Conservation (phyloP, 1,140 invertebrate genomes). For the Theocolax elegans region DNA sequence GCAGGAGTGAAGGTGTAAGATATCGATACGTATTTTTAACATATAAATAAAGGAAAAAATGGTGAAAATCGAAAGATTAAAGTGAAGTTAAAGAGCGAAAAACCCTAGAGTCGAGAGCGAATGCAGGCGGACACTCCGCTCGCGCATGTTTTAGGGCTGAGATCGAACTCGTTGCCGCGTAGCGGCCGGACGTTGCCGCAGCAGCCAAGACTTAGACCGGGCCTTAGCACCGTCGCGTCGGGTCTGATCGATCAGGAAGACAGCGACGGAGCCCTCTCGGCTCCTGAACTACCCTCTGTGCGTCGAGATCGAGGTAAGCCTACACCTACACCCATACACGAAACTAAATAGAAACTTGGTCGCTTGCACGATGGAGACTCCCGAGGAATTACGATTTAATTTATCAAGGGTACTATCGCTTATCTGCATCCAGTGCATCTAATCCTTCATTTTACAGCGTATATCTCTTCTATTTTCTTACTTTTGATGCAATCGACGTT, state of each 20-base stretch:
- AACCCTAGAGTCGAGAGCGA: conserved; percentile 34
- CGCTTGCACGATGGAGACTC: neutral
- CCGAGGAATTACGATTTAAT: neutral
- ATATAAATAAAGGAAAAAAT: too few species aligned
- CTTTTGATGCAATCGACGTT: too few species aligned
- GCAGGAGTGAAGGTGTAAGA: too few species aligned
- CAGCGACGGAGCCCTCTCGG: conserved; percentile 83
- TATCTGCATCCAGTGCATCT: too few species aligned
- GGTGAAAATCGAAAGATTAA: too few species aligned
- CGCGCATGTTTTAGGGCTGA: conserved; percentile 53
- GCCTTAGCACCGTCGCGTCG: conserved; percentile 66
- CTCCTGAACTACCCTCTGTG: conserved; percentile 80
- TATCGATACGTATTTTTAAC: too few species aligned
- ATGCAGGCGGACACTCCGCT: conserved; percentile 29
- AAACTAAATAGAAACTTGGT: neutral
- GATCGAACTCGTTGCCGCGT: conserved; percentile 68
- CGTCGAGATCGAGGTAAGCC: conserved; percentile 72
- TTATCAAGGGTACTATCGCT: too few species aligned
- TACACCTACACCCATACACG: neutral
- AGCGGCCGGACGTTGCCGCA: conserved; percentile 65
- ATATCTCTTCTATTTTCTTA: too few species aligned
- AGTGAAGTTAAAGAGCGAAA: too few species aligned
- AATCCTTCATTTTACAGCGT: too few species aligned
- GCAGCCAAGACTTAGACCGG: conserved; percentile 61
- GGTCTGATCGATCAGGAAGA: conserved; percentile 78